Base-by-base conservation (phyloP, 2,113 vertebrate species). In the Dolichotis patagonum region DNA sequence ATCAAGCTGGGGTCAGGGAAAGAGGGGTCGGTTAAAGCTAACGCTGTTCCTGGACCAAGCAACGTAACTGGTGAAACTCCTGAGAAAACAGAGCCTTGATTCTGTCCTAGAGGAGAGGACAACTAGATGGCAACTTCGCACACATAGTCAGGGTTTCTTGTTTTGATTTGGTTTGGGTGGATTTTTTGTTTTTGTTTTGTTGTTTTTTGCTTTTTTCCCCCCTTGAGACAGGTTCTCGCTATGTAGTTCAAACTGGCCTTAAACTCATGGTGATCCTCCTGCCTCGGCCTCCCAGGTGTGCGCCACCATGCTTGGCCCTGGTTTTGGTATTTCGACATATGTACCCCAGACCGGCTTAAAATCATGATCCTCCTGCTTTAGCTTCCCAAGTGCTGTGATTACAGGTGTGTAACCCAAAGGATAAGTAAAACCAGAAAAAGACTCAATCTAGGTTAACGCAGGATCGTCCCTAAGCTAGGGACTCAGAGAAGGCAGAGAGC, bases 401-500 rank as follows among this genome's bases (percentile, higher is more conserved):
- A 32, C 46, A 78, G 28, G 14, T 78, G 28, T 10, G 28, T 5
- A 77, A 93, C 16, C 30, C 35, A 69, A 69, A 69, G 38, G 71
- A 5, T 5, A 16, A 9, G 67, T 81, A 71, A 49, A 62, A 1
- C 17, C 2, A 56, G 20, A 56, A 62, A 1, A 38, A 54, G 41
- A 80, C 73, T 81, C n/a, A n/a, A 22, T 43, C 20, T 80, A 80
- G 80, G 82, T 81, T 65, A 85, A 69, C 32, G 41, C 28, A 63
- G 43, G 43, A 49, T 41, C 81, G 63, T 35, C 85, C 49, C 28
- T 77, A 80, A 56, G 69, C 81, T 75, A 85, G 41, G 49, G 38
- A 32, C 58, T 71, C 54, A 91, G 54, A 52, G 73, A 92, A 46
- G 62, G 82, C 94, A 92, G 85, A 71, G 90, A 78, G 75, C n/a